Evolutionary conservation across 1,140 invertebrate species (phyloP), one percentile per base, ranked within the genome.

Genomic region (Protaetia brevitarsis): DNA sequence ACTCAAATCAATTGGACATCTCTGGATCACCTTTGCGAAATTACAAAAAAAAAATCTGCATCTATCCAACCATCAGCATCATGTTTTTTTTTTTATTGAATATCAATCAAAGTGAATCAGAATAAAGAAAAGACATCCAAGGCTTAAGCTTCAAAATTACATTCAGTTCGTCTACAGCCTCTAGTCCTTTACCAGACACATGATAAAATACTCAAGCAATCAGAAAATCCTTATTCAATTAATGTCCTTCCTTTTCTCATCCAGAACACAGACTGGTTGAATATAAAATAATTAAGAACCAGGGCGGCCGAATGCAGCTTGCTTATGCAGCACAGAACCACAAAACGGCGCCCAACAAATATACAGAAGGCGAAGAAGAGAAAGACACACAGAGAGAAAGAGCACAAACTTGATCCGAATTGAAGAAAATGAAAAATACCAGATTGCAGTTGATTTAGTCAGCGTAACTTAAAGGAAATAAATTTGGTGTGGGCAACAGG

Each of bases 401-500:
- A 56, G 51, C 11, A 56, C 60, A 34, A 6, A 27, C 27, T 45
- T 64, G 62, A 64, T 64, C 62, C 62, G 45, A 37, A 51, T 41
- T 64, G 37, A 64, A 51, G 60, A 63, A 62, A 57, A 57, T 62
- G 60, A 62, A 67, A 63, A 59, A 67, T 58, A 37, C 58, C 28
- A 61, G 51, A 31, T 37, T 41, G 65, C 28, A 45, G 41, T 65
- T 65, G 64, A 58, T 57, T 45, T 30, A 59, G 58, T 28, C 27
- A 60, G n/a, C n/a, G 37, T 7, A 7, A 45, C 13, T 3, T 13
- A 51, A 31, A 60, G 56, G 30, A 67, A 67, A 67, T 67, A 67
- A 67, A 67, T 67, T 67, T 56, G 58, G 58, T 28, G 7, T 27
- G 10, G 37, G 66, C 66, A 67, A 67, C 66, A 67, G 66, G 66